Evolutionary conservation across 2,888 invertebrate species (phyloP).

Genomic region (Zelleria hepariella): DNA sequence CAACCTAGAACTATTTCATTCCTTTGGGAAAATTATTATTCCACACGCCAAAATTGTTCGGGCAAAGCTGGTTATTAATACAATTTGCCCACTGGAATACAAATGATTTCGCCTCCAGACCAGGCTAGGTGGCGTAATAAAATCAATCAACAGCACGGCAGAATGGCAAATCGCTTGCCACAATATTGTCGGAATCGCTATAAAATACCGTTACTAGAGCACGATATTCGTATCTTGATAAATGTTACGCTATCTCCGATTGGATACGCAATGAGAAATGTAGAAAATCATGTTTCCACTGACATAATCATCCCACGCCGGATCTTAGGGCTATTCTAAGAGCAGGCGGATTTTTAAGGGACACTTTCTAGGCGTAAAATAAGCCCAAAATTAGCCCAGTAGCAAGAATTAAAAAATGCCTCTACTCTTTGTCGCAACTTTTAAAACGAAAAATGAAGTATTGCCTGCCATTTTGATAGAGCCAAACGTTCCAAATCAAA

Average conservation of each 20-base stretch:
- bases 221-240: slow-evolving; percentile 35
- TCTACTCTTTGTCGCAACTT: no score
- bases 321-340: slow-evolving; percentile 27
- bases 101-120: not conserved
- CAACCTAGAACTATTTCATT: no score
- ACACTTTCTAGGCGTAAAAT: no score
- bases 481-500: no score
- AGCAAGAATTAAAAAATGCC: no score
- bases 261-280: slow-evolving; percentile 43
- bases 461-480: no score
- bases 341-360: no score
- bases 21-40: no score
- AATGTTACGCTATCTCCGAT: slow-evolving; percentile 46
- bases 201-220: not conserved
- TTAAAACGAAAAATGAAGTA: no score
- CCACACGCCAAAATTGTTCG: no score
- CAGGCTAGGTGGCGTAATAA: not conserved
- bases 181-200: not conserved
- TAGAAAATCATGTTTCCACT: slow-evolving; percentile 38
- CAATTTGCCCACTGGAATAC: not conserved
- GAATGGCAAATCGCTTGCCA: not conserved
- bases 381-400: no score
- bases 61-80: no score
- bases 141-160: not conserved
- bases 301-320: slow-evolving; percentile 40